phyloP scores from a whole-genome alignment of 2,797 vertebrate species.

The Orientallactaga sibirica region DNA sequence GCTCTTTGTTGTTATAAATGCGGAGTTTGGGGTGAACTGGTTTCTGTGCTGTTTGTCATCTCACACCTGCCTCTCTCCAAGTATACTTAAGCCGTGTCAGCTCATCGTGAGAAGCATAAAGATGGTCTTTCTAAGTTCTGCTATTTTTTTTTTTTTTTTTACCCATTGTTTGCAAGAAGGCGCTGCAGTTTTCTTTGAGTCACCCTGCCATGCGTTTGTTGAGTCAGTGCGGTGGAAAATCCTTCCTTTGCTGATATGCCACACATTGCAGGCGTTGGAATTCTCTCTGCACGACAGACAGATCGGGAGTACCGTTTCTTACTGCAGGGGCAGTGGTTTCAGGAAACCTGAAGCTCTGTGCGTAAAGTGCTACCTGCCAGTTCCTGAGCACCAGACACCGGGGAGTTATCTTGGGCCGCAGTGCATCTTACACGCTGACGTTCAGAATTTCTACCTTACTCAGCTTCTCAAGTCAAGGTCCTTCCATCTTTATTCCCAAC shows the following conservation, averaged over 20 bases:
- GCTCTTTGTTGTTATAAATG: constrained; percentile 64
- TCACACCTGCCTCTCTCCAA: constrained; percentile 43
- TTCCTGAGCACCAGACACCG: neutral
- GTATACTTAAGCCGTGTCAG: constrained; percentile 16
- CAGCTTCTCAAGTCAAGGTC: neutral
- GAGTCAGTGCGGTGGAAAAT: constrained; percentile 24
- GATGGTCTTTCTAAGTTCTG: constrained; percentile 32
- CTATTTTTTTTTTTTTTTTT: constrained; percentile 28
- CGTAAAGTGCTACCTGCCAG: constrained; percentile 55
- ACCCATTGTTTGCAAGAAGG: neutral
- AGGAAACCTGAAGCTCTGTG: constrained; percentile 71
- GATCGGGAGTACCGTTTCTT: constrained; percentile 48
- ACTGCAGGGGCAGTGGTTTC: constrained; percentile 86
- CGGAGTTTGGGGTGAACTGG: constrained; percentile 4
- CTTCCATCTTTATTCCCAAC: neutral
- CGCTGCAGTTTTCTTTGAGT: constrained; percentile 66
- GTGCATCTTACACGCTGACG: constrained; percentile 13
- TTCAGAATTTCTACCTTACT: neutral
- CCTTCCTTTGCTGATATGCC: neutral
- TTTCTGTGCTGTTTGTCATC: constrained; percentile 13
- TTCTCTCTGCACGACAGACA: constrained; percentile 61
- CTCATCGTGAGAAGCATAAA: constrained; percentile 33
- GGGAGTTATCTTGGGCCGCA: constrained; percentile 19
- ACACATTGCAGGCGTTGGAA: constrained; percentile 13
- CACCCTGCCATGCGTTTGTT: neutral